phyloP scores from a whole-genome alignment of 2,797 vertebrate species.

The Sebastes itinus region DNA sequence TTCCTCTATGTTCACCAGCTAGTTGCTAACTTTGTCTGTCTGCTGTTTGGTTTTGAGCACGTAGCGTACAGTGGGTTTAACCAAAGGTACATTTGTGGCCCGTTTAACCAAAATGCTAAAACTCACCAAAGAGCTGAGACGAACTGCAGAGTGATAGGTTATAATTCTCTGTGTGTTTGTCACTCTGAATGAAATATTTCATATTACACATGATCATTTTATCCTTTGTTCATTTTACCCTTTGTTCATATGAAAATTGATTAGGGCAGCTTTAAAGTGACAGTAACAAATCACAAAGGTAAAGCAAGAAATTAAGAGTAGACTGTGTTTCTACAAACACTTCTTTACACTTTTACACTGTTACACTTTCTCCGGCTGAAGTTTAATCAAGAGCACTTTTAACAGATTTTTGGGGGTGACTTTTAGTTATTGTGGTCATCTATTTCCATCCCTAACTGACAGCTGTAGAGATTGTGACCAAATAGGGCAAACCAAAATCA shows the following conservation, averaged over 20 bases:
- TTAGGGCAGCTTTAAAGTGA: background rate
- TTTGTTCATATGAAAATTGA: background rate
- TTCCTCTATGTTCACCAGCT: no score
- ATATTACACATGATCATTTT: background rate
- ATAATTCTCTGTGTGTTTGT: background rate
- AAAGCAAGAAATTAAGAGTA: background rate
- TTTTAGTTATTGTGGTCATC: conserved; percentile 30
- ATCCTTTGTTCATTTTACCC: background rate
- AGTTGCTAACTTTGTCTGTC: background rate
- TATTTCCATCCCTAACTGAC: conserved; percentile 40
- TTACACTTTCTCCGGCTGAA: background rate
- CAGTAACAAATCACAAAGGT: background rate
- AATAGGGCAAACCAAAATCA: conserved; percentile 72
- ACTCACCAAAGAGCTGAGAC: background rate
- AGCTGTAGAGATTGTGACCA: conserved; percentile 50
- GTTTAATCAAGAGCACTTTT: background rate
- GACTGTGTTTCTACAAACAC: background rate
- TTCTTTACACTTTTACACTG: background rate
- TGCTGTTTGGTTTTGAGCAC: background rate
- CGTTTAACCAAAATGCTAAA: background rate
- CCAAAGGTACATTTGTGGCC: background rate
- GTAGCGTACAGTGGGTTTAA: background rate
- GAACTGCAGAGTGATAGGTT: background rate
- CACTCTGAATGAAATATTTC: background rate
- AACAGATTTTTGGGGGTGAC: background rate